Percentiles rank a stretch among this genome's conserved stretches.
phyloP scores from a whole-genome alignment of 2,888 invertebrate species.

The Drosophila mimetica region DNA sequence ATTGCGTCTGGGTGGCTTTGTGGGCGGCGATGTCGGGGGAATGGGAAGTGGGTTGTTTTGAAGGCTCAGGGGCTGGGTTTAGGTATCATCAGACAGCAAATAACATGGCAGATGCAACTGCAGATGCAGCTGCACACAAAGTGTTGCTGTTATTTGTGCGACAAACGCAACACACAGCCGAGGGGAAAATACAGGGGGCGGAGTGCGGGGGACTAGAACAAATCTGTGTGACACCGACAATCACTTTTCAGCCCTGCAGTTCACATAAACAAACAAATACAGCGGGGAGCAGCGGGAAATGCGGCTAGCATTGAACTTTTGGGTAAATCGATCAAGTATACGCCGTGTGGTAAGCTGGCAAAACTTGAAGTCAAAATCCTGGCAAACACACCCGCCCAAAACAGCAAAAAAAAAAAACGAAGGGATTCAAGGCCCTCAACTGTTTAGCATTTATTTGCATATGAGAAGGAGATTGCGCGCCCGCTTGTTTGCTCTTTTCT shows the following conservation, averaged over 20 bases:
- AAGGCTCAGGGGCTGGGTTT: slow-evolving; percentile 16
- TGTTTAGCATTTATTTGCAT: slow-evolving; percentile 76
- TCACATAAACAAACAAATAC: slow-evolving; percentile 53
- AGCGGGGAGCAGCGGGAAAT: slow-evolving; percentile 31
- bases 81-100: slow-evolving; percentile 52
- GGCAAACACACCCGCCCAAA: slow-evolving; percentile 42
- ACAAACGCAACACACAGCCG: slow-evolving; percentile 53
- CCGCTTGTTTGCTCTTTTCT: slow-evolving; percentile 72
- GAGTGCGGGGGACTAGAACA: slow-evolving; percentile 16
- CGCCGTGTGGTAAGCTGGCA: slow-evolving; percentile 45
- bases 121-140: slow-evolving; percentile 38
- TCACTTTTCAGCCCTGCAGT: slow-evolving; percentile 56
- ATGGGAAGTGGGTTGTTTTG: not conserved
- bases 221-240: slow-evolving; percentile 60
- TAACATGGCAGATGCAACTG: slow-evolving; percentile 48
- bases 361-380: slow-evolving; percentile 30
- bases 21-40: slow-evolving; percentile 45
- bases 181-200: slow-evolving; percentile 3
- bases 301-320: slow-evolving; percentile 54
- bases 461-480: slow-evolving; percentile 49
- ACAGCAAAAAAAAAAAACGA: slow-evolving; percentile 20
- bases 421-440: slow-evolving; percentile 42
- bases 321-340: slow-evolving; percentile 71
- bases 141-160: slow-evolving; percentile 64
- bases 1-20: slow-evolving; percentile 66